phyloP scores from a whole-genome alignment of 1,140 invertebrate genomes.

The Drosophila baimaii region DNA sequence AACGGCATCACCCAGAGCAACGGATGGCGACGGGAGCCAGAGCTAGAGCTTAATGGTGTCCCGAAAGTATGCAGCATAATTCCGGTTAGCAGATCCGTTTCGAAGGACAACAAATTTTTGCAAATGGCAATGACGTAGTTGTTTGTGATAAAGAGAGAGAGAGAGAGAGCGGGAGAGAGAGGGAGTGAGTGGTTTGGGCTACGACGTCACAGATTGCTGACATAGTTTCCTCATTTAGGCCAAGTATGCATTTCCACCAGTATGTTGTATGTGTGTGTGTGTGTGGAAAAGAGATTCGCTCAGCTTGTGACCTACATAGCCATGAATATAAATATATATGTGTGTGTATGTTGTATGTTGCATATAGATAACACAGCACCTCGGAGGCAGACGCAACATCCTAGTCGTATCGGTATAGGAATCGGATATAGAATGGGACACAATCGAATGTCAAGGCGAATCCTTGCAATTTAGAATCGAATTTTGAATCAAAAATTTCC shows the following conservation, averaged over 20 bases:
- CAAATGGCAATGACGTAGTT: constrained; percentile 48
- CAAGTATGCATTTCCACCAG: constrained; percentile 42
- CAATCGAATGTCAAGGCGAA: not conserved
- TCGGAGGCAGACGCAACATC: constrained; percentile 32
- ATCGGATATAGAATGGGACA: not conserved
- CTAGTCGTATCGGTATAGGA: constrained; percentile 27
- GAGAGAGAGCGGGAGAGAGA: not conserved
- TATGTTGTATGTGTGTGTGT: constrained; percentile 1
- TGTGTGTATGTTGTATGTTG: not conserved
- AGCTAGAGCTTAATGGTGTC: constrained; percentile 19
- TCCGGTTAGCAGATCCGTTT: constrained; percentile 27
- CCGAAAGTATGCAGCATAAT: constrained; percentile 42
- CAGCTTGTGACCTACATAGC: constrained; percentile 56
- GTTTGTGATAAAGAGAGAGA: not conserved
- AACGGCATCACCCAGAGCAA: constrained; percentile 29
- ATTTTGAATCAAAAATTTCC: not conserved
- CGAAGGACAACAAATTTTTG: constrained; percentile 44
- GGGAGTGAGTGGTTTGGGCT: constrained; percentile 17
- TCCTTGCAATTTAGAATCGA: not conserved
- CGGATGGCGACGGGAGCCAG: not conserved
- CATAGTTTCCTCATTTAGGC: constrained; percentile 75
- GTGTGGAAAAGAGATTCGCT: constrained; percentile 33
- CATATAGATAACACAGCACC: constrained; percentile 33
- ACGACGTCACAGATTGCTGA: constrained; percentile 69
- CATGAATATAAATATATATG: constrained; percentile 33